Base-by-base conservation (phyloP, 2,113 vertebrate species). In the Lampris megalopsis region DNA sequence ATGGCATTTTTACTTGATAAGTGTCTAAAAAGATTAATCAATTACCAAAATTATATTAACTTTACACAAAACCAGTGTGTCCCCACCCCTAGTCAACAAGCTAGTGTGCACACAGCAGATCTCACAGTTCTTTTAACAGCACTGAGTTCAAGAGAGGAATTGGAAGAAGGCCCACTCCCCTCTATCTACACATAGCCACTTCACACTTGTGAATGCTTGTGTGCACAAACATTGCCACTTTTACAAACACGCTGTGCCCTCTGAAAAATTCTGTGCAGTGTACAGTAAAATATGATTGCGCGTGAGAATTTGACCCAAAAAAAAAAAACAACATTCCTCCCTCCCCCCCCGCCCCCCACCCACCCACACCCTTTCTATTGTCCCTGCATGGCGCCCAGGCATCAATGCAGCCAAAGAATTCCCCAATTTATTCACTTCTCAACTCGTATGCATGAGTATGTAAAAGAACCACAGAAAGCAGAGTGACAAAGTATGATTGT, bases 401-500 rank as follows among this genome's bases (percentile, higher is more conserved):
- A 83, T 75, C 86, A 75, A 84, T 82, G 80, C 79, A 79, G 68
- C 69, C 24, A 71, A 89, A 92, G 88, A 92, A 93, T 91, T 87
- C 81, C 85, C 84, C 86, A 75, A 88, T 90, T 90, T 84, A 92
- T 91, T 93, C 83, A 90, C 72, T 87, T 86, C 73, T 68, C 52
- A 45, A 75, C 41, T 63, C 47, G 64, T 13, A 48, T 45, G 60
- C 10, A 58, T 0, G 68, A 61, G 72, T n/a, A 60, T 43, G 68
- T 45, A 47, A 67, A n/a, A 6, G 53, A 49, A 2, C 45, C 13
- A 45, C 43, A 7, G 35, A 2, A n/a, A 47, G 54, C 65, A 65
- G 41, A 47, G 42, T 10, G 40, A 53, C 4, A 57, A 7, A 47
- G 11, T 10, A 8, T 66, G 56, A 62, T 58, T 10, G 57, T 38